Evolutionary conservation across 2,113 vertebrate genomes (phyloP).

Genomic region (Serinus canaria): DNA sequence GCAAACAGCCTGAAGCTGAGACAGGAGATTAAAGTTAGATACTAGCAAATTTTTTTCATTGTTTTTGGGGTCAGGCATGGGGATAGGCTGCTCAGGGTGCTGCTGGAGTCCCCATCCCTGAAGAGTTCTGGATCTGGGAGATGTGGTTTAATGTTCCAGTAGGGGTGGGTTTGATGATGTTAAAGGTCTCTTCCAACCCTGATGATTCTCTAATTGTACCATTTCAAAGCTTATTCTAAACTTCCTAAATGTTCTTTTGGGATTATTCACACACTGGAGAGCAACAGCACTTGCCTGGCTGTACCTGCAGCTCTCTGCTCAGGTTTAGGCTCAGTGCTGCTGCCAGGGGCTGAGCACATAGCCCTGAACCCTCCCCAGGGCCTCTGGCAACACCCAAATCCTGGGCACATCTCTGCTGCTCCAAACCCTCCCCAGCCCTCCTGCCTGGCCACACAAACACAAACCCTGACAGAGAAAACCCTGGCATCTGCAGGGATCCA

Average conservation of each 20-base stretch:
- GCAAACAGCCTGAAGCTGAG: not conserved
- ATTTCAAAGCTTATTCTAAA: not conserved
- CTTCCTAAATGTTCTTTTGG: not conserved
- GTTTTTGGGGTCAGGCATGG: not conserved
- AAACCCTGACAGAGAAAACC: not conserved
- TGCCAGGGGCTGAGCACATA: not conserved
- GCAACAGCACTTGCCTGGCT: not conserved
- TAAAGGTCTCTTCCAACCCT: not conserved
- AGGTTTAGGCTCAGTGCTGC: not conserved
- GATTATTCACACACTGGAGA: accelerated
- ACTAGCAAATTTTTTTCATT: accelerated
- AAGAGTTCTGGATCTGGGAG: not conserved
- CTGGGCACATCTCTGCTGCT: not conserved
- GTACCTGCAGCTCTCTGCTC: not conserved
- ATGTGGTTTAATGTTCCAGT: not conserved
- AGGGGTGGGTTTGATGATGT: not conserved
- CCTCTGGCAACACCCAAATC: not conserved
- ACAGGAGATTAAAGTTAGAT: too few relatives aligned
- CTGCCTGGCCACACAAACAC: not conserved
- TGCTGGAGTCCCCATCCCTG: not conserved
- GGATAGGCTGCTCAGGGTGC: not conserved
- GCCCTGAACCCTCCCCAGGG: not conserved
- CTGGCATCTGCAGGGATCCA: accelerated
- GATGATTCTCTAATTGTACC: not conserved
- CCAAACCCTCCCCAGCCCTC: not conserved